These are phyloP conservation scores for Axea sp. DNA, from an alignment of 2,888 invertebrate species.

Conservation along the genomic window DNA sequence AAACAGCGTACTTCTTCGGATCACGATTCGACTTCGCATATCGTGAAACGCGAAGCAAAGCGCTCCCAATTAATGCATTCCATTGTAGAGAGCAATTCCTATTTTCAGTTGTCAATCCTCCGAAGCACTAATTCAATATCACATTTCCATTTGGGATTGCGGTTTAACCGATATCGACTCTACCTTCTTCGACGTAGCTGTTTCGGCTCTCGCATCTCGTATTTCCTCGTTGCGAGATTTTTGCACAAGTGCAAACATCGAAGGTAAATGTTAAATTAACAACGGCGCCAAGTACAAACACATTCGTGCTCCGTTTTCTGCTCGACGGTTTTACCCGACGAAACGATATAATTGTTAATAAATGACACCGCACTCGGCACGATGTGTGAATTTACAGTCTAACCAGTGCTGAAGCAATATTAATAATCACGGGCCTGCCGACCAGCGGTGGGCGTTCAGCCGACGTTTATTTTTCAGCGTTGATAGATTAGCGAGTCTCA, in stretches of 20 bases:
- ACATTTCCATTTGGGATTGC: conserved; percentile 39
- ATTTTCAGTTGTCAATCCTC: conserved; percentile 49
- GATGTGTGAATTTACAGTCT: too few relatives aligned
- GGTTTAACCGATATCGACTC: conserved; percentile 12
- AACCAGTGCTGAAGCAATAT: too few relatives aligned
- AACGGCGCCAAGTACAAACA: too few relatives aligned
- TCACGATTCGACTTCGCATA: conserved; percentile 14
- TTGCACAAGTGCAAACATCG: neutral
- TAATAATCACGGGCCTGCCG: too few relatives aligned
- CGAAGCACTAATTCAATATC: conserved; percentile 41
- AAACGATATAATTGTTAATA: too few relatives aligned
- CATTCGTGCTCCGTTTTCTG: too few relatives aligned
- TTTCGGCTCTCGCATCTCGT: neutral
- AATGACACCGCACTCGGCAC: too few relatives aligned
- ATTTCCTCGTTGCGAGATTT: neutral
- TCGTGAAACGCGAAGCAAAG: conserved; percentile 19
- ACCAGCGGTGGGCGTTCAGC: too few relatives aligned
- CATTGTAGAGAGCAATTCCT: conserved; percentile 28
- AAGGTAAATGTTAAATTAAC: neutral
- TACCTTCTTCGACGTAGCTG: neutral
- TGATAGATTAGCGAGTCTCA: too few relatives aligned
- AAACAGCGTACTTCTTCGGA: conserved; percentile 22
- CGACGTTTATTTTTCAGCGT: too few relatives aligned
- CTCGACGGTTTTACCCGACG: too few relatives aligned
- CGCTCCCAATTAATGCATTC: conserved; percentile 45